Evolutionary conservation across 2,888 invertebrate genomes (phyloP).

Genomic region (Stenotaenia linearis): DNA sequence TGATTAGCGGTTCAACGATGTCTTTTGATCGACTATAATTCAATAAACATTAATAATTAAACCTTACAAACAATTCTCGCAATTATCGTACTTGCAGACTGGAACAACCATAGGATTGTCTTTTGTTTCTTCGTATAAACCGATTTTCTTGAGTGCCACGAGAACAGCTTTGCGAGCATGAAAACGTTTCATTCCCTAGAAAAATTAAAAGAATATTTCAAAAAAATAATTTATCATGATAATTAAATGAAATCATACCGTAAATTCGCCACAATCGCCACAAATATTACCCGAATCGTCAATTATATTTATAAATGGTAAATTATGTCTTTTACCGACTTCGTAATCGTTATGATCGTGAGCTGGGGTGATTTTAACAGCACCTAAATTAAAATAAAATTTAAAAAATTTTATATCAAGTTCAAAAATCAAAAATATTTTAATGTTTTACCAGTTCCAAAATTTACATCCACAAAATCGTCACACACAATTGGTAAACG

Average conservation of each 20-base stretch:
- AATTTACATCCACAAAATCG: slow-evolving; percentile 87
- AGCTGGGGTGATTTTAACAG: slow-evolving; percentile 97
- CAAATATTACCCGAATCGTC: slow-evolving; percentile 83
- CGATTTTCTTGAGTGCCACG: slow-evolving; percentile 64
- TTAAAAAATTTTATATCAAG: background rate
- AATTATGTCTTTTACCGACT: slow-evolving; percentile 78
- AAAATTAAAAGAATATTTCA: slow-evolving; percentile 34
- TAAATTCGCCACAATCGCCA: slow-evolving; percentile 70
- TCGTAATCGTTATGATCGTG: slow-evolving; percentile 97
- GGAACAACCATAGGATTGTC: slow-evolving; percentile 97
- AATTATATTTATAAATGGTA: slow-evolving; percentile 82
- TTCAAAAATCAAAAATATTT: background rate
- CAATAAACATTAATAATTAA: background rate
- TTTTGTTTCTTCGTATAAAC: slow-evolving; percentile 69
- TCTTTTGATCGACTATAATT: slow-evolving; percentile 90
- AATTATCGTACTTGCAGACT: slow-evolving; percentile 54
- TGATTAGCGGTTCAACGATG: slow-evolving; percentile 90
- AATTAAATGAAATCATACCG: slow-evolving; percentile 49
- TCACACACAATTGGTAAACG: slow-evolving; percentile 83
- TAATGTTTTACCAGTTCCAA: slow-evolving; percentile 98
- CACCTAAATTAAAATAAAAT: slow-evolving; percentile 56
- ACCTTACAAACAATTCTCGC: background rate
- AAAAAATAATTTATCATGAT: background rate
- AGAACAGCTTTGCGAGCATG: slow-evolving; percentile 76
- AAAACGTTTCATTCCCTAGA: slow-evolving; percentile 80